Evolutionary conservation across 2,113 vertebrate genomes (phyloP).

Genomic region (Ellobius talpinus): DNA sequence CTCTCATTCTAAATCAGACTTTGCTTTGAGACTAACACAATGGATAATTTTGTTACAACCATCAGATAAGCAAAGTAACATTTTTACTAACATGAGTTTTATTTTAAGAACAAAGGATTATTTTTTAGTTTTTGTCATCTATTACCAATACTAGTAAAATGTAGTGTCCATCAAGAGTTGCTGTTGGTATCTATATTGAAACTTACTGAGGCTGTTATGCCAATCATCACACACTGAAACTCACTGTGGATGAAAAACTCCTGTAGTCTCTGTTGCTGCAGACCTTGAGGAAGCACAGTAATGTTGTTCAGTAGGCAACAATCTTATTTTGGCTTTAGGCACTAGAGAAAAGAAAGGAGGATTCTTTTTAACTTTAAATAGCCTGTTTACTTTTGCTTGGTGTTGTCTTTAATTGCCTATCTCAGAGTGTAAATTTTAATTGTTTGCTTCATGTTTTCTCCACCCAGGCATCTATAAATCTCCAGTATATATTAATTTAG

Average conservation of each 20-base stretch:
- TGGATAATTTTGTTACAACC: slow-evolving; percentile 9
- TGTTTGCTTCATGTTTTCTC: slow-evolving; percentile 58
- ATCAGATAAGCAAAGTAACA: slow-evolving; percentile 28
- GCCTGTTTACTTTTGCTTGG: background rate
- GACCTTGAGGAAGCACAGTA: background rate
- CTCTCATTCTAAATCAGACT: slow-evolving; percentile 50
- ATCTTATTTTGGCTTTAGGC: slow-evolving; percentile 62
- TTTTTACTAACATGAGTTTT: background rate
- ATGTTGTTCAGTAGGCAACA: background rate
- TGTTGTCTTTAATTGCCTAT: background rate
- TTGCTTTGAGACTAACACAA: slow-evolving; percentile 47
- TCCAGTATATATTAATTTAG: slow-evolving; percentile 48
- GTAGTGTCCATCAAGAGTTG: background rate
- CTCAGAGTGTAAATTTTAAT: slow-evolving; percentile 50
- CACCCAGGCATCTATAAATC: slow-evolving; percentile 61
- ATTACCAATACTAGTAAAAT: background rate
- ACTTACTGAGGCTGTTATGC: background rate
- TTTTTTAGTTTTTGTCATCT: slow-evolving; percentile 19
- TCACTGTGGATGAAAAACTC: background rate
- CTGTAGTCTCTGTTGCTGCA: background rate
- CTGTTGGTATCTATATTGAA: background rate
- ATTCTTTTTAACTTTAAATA: slow-evolving; percentile 47
- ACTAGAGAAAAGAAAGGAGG: slow-evolving; percentile 6
- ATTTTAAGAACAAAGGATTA: slow-evolving; percentile 37
- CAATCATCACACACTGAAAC: background rate